These are phyloP conservation scores for Typhlomys cinereus DNA, from an alignment of 2,113 vertebrate species.

Conservation along the genomic window DNA sequence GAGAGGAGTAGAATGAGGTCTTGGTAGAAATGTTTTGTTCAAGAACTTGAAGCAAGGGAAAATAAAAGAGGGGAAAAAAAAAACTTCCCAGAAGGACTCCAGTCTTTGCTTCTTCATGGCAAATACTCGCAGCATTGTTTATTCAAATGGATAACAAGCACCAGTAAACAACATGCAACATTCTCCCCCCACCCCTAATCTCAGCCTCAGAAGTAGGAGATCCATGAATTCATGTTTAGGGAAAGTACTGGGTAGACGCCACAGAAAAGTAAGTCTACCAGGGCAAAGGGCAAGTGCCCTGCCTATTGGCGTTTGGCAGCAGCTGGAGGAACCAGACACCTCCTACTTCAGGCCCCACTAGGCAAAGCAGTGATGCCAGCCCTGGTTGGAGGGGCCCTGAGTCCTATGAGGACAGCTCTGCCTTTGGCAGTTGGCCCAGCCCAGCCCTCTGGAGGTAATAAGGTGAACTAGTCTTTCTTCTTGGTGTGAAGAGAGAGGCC, in stretches of 20 bases:
- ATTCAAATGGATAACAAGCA: slow-evolving; percentile 77
- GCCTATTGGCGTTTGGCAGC: slow-evolving; percentile 1
- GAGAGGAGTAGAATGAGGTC: neutral
- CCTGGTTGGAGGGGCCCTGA: neutral
- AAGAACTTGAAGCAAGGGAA: slow-evolving; percentile 12
- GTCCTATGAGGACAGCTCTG: slow-evolving; percentile 49
- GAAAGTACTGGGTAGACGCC: neutral
- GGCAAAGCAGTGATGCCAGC: slow-evolving; percentile 37
- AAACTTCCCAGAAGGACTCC: slow-evolving; percentile 43
- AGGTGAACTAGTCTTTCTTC: slow-evolving; percentile 58
- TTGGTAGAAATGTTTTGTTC: slow-evolving; percentile 47
- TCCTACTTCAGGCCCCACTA: slow-evolving; percentile 13
- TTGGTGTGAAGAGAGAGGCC: slow-evolving; percentile 27
- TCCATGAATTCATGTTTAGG: slow-evolving; percentile 2
- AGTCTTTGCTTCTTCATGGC: slow-evolving; percentile 48
- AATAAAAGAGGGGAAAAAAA: neutral
- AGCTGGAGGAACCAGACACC: slow-evolving; percentile 67
- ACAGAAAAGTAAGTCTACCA: slow-evolving; percentile 27
- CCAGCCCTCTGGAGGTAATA: slow-evolving; percentile 43
- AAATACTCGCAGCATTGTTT: slow-evolving; percentile 77
- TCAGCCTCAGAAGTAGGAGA: slow-evolving; percentile 37
- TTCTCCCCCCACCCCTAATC: slow-evolving; percentile 30
- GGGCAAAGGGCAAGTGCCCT: slow-evolving; percentile 52
- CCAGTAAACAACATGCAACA: slow-evolving; percentile 76
- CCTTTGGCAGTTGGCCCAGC: neutral